phyloP scores from a whole-genome alignment of 2,113 vertebrate genomes.

The Thalassoma bifasciatum region DNA sequence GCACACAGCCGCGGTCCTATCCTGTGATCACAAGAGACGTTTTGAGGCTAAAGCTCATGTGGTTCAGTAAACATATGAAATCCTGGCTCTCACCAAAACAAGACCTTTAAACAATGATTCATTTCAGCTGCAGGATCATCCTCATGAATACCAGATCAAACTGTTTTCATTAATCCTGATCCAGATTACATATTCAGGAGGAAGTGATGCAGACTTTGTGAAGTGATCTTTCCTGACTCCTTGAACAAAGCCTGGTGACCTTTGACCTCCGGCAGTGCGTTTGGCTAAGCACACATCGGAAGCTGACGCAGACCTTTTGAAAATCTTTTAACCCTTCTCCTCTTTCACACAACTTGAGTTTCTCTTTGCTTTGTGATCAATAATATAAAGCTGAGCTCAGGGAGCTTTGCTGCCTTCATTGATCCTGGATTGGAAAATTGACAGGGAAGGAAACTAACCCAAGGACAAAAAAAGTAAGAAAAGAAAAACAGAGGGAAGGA shows the following conservation, averaged over 20 bases:
- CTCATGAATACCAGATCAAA: slow-evolving; percentile 2
- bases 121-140: slow-evolving; percentile 10
- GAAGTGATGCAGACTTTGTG: not conserved
- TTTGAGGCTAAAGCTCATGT: slow-evolving; percentile 41
- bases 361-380: not conserved
- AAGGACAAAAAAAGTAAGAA: not conserved
- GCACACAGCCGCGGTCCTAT: not conserved
- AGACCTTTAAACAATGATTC: slow-evolving; percentile 1
- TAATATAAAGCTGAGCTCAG: not conserved
- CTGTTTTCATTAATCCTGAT: slow-evolving; percentile 5
- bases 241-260: not conserved
- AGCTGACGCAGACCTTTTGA: not conserved
- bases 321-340: too few species aligned
- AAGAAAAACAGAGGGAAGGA: too few species aligned
- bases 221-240: not conserved
- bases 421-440: slow-evolving; percentile 4
- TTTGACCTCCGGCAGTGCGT: not conserved
- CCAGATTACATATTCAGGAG: not conserved
- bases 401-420: not conserved
- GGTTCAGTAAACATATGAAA: slow-evolving; percentile 24
- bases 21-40: slow-evolving; percentile 15
- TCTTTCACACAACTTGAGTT: not conserved
- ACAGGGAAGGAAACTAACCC: slow-evolving; percentile 10
- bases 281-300: not conserved
- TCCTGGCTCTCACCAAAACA: slow-evolving; percentile 29